Evolutionary conservation across 2,797 vertebrate genomes (phyloP).

Genomic region (Decapterus maruadsi): DNA sequence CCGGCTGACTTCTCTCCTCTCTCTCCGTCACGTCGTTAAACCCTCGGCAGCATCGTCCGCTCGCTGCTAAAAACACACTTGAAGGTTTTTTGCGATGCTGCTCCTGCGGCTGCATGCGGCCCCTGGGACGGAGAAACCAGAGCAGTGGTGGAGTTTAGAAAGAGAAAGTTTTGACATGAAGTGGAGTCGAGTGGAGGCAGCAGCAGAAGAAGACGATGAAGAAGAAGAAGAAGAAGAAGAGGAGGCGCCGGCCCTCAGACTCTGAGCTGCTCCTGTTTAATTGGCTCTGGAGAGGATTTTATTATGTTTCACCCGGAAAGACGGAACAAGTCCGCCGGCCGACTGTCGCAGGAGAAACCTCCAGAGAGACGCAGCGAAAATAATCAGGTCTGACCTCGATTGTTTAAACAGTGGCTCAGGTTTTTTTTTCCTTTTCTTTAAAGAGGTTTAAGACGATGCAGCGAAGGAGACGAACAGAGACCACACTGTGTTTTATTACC

Average conservation of each 20-base stretch:
- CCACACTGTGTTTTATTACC: too few species aligned
- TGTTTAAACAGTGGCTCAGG: constrained; percentile 9
- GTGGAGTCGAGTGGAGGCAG: constrained; percentile 36
- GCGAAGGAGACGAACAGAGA: not conserved
- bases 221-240: too few species aligned
- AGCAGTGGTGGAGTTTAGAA: constrained; percentile 5
- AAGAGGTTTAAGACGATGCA: constrained; percentile 4
- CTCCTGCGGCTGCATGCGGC: not conserved
- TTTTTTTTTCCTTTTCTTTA: not conserved
- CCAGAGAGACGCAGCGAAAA: constrained; percentile 14
- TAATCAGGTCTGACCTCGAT: constrained; percentile 43
- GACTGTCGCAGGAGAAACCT: constrained; percentile 21
- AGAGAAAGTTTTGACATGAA: constrained; percentile 36
- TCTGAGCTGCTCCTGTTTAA: constrained; percentile 32
- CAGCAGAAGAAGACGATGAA: not conserved
- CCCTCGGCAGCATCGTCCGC: not conserved
- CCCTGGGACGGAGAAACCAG: constrained; percentile 26
- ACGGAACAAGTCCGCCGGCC: not conserved
- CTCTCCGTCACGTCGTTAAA: constrained; percentile 32
- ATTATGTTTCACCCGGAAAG: not conserved
- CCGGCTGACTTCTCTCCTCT: constrained; percentile 9
- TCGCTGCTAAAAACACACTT: constrained; percentile 18
- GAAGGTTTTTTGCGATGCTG: constrained; percentile 1
- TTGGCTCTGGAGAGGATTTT: constrained; percentile 41
- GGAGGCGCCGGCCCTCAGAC: not conserved